These are phyloP conservation scores for Diaprepes abbreviatus DNA, from an alignment of 2,888 invertebrate species.

Conservation along the genomic window DNA sequence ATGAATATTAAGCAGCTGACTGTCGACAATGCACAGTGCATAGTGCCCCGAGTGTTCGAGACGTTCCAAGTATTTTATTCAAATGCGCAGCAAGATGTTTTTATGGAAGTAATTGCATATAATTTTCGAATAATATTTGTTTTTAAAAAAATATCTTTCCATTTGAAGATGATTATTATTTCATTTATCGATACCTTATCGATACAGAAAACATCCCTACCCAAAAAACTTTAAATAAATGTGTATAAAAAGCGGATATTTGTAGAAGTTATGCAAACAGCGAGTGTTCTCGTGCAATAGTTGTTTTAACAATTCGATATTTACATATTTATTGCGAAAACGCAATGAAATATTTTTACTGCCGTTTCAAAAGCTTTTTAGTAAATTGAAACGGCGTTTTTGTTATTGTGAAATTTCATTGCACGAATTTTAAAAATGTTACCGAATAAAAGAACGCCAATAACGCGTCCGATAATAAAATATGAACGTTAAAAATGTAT, in stretches of 20 bases:
- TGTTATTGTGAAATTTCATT: conserved; percentile 9
- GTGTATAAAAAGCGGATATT: conserved; percentile 31
- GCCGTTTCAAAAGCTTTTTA: conserved; percentile 17
- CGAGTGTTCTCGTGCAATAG: conserved; percentile 30
- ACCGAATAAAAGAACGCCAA: background rate
- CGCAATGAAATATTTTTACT: conserved; percentile 18
- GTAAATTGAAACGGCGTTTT: conserved; percentile 12
- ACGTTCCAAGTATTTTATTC: no score
- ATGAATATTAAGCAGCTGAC: no score
- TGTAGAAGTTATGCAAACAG: conserved; percentile 29
- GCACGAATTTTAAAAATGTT: conserved; percentile 7
- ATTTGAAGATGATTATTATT: background rate
- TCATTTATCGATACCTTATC: conserved; percentile 1
- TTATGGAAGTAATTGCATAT: no score
- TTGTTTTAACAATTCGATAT: conserved; percentile 31
- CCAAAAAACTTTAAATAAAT: conserved; percentile 19
- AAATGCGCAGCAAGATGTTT: no score
- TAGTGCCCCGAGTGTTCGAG: no score
- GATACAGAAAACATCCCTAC: conserved; percentile 6
- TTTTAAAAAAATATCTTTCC: no score
- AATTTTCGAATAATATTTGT: no score
- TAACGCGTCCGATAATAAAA: background rate
- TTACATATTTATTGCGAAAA: conserved; percentile 28
- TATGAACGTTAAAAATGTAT: conserved; percentile 1
- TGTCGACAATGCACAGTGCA: no score